These are phyloP conservation scores for Copidosoma aretas DNA, from an alignment of 2,888 invertebrate genomes.

Conservation along the genomic window DNA sequence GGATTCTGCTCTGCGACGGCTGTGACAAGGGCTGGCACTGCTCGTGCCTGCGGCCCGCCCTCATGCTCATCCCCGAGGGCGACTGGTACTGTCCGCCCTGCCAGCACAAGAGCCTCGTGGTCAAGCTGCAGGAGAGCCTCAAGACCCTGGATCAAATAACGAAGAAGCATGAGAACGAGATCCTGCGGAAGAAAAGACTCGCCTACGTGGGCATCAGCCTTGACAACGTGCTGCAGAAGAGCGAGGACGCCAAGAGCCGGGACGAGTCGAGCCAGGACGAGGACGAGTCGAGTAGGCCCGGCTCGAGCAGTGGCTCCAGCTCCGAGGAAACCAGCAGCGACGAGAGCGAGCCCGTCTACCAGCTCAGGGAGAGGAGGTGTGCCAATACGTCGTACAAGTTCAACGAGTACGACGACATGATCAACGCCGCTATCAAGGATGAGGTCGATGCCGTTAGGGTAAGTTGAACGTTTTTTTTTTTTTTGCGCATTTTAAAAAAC, in stretches of 20 bases:
- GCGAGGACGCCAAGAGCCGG: slow-evolving; percentile 48
- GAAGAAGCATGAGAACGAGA: slow-evolving; percentile 72
- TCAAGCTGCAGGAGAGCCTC: slow-evolving; percentile 76
- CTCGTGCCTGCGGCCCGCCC: slow-evolving; percentile 89
- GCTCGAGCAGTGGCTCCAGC: slow-evolving; percentile 49
- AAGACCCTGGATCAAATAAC: slow-evolving; percentile 78
- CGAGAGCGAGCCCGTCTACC: slow-evolving; percentile 80
- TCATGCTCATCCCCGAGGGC: slow-evolving; percentile 94
- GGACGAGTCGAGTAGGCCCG: slow-evolving; percentile 39
- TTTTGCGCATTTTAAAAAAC: not conserved
- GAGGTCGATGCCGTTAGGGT: slow-evolving; percentile 72
- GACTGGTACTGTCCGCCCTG: slow-evolving; percentile 99
- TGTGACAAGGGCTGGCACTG: slow-evolving; percentile 99
- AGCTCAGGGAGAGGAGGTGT: slow-evolving; percentile 80
- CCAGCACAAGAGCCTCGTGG: slow-evolving; percentile 82
- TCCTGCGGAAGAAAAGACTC: slow-evolving; percentile 72
- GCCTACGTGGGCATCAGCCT: slow-evolving; percentile 79
- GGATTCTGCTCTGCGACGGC: slow-evolving; percentile 94
- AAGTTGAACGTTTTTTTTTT: slow-evolving; percentile 8
- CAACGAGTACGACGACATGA: slow-evolving; percentile 94
- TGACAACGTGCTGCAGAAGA: slow-evolving; percentile 71
- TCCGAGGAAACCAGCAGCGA: slow-evolving; percentile 64
- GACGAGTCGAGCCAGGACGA: slow-evolving; percentile 49
- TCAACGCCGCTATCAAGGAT: slow-evolving; percentile 86
- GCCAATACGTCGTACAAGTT: slow-evolving; percentile 80